These are phyloP conservation scores for Aeoliscus strigatus DNA, from an alignment of 2,797 vertebrate genomes.

Conservation along the genomic window DNA sequence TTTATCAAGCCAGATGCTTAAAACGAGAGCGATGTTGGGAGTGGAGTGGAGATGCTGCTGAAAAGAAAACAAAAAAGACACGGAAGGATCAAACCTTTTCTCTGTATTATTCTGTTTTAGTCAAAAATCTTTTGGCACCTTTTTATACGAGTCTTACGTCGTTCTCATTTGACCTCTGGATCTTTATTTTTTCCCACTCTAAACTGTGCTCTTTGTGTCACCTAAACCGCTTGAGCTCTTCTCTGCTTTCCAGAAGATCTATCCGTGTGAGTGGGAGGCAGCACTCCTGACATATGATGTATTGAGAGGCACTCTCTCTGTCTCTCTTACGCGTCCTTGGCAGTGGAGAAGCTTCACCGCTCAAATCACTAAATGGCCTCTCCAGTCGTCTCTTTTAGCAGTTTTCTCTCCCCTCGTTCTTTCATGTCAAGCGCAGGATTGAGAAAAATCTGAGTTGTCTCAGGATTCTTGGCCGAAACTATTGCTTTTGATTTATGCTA, in stretches of 20 bases:
- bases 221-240: conserved; percentile 46
- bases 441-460: conserved; percentile 80
- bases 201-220: conserved; percentile 23
- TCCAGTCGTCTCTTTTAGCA: conserved; percentile 69
- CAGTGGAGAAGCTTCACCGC: conserved; percentile 74
- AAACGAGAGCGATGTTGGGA: too few species aligned
- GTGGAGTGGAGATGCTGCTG: too few species aligned
- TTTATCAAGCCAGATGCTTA: conserved; percentile 68
- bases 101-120: too few species aligned
- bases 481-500: conserved; percentile 71
- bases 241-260: conserved; percentile 55
- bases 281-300: conserved; percentile 66
- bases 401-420: conserved; percentile 60
- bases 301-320: conserved; percentile 71
- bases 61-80: too few species aligned
- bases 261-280: conserved; percentile 60
- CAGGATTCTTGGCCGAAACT: conserved; percentile 59
- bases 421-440: conserved; percentile 68
- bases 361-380: conserved; percentile 75
- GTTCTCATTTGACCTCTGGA: conserved; percentile 5
- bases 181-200: conserved; percentile 11
- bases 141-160: too few species aligned
- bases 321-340: conserved; percentile 81
- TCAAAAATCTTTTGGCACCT: too few species aligned
- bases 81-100: too few species aligned